phyloP scores from a whole-genome alignment of 2,888 invertebrate genomes.

The Luperina testacea region DNA sequence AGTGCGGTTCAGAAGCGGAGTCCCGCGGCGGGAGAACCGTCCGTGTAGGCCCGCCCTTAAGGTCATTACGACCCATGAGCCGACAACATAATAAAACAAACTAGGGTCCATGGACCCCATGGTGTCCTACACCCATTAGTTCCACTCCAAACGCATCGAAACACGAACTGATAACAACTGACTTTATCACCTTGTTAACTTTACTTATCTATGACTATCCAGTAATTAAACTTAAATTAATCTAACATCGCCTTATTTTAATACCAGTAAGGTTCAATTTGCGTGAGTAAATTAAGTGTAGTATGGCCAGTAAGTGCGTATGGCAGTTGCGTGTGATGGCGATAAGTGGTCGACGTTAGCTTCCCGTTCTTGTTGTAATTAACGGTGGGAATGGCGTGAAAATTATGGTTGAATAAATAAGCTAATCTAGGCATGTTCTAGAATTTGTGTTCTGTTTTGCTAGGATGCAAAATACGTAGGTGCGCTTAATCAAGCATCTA shows the following conservation, averaged over 20 bases:
- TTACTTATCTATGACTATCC: conserved; percentile 67
- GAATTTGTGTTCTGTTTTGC: background rate
- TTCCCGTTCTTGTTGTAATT: conserved; percentile 47
- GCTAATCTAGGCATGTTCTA: background rate
- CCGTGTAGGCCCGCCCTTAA: background rate
- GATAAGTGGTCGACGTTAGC: conserved; percentile 40
- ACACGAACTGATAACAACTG: conserved; percentile 67
- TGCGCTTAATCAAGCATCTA: no score
- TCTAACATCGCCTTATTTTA: conserved; percentile 24
- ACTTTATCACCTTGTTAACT: conserved; percentile 73
- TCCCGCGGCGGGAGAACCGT: no score
- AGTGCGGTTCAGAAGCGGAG: no score
- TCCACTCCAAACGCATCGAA: conserved; percentile 66
- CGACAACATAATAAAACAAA: conserved; percentile 52
- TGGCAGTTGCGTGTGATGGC: conserved; percentile 46
- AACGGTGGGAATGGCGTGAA: conserved; percentile 28
- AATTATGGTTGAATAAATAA: conserved; percentile 6
- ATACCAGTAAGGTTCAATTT: conserved; percentile 29
- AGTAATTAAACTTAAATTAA: conserved; percentile 57
- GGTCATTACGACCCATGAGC: conserved; percentile 32
- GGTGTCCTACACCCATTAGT: conserved; percentile 68
- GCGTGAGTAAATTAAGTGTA: background rate
- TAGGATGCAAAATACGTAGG: background rate
- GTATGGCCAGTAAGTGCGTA: conserved; percentile 43
- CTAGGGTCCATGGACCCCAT: conserved; percentile 27